Percentiles rank a stretch among this genome's conserved stretches.
Conservation (phyloP, 2,797 vertebrate genomes). For the Dendrocincla fuliginosa region DNA sequence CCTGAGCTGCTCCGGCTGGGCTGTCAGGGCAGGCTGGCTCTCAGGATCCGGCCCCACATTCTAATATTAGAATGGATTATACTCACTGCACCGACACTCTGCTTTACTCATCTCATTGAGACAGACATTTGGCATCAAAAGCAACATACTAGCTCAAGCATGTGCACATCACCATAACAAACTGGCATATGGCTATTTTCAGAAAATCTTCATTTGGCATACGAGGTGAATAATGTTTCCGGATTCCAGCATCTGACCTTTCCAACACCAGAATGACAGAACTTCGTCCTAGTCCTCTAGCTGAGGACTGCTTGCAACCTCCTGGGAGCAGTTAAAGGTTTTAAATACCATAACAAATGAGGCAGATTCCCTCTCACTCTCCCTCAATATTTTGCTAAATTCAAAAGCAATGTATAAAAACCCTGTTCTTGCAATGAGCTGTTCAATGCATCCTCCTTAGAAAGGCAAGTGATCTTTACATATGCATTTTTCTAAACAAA, state of each 20-base stretch:
- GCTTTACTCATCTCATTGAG: constrained; percentile 6
- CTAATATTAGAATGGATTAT: constrained; percentile 21
- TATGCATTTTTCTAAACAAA: background rate
- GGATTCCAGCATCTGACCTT: constrained; percentile 7
- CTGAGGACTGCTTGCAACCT: background rate
- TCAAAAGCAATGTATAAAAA: background rate
- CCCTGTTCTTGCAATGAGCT: background rate
- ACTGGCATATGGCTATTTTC: constrained; percentile 43
- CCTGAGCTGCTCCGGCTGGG: background rate
- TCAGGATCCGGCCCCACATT: accelerated
- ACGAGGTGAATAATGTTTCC: background rate
- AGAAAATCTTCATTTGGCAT: constrained; percentile 34
- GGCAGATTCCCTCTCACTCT: background rate
- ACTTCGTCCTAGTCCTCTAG: background rate
- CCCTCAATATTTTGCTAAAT: background rate
- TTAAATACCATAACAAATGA: background rate
- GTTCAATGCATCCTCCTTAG: background rate
- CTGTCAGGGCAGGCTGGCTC: background rate
- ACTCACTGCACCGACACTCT: background rate
- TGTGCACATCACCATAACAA: constrained; percentile 48
- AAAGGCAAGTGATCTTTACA: background rate
- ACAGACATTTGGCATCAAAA: constrained; percentile 18
- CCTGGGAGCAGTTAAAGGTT: background rate
- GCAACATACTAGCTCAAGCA: constrained; percentile 17
- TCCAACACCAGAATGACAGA: background rate